These are phyloP conservation scores for Perodicticus potto DNA, from an alignment of 2,797 vertebrate genomes.

Conservation along the genomic window DNA sequence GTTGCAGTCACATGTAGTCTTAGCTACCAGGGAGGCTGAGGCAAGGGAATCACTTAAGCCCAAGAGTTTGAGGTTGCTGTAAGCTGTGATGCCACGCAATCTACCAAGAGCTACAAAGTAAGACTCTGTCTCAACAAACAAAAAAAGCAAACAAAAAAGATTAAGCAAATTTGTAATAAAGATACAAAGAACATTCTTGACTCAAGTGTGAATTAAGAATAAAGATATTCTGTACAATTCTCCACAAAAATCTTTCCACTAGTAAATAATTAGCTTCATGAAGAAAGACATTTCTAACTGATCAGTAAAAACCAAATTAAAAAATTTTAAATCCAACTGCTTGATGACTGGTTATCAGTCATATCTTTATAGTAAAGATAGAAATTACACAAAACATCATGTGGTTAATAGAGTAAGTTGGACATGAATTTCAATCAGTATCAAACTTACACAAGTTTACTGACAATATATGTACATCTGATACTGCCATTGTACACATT, in stretches of 20 bases:
- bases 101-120: no score
- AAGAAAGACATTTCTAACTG: neutral
- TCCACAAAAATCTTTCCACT: constrained; percentile 16
- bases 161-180: constrained; percentile 36
- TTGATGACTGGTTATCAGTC: neutral
- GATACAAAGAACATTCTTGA: neutral
- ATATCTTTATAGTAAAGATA: neutral
- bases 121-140: no score
- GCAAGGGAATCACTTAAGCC: no score
- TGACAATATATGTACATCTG: neutral
- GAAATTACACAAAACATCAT: constrained; percentile 27
- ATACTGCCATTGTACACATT: neutral
- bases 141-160: no score
- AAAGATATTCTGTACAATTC: neutral
- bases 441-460: constrained; percentile 15
- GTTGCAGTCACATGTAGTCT: no score
- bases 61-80: no score
- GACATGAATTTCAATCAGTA: neutral
- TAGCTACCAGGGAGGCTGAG: no score
- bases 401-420: neutral
- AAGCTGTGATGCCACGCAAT: no score
- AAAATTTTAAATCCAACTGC: neutral
- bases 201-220: neutral
- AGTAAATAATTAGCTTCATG: neutral
- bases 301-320: neutral